Evolutionary conservation across 30 jellyfish, hydroid and myxozoan genomes (phyloP).

Genomic region (Sanderia malayensis): DNA sequence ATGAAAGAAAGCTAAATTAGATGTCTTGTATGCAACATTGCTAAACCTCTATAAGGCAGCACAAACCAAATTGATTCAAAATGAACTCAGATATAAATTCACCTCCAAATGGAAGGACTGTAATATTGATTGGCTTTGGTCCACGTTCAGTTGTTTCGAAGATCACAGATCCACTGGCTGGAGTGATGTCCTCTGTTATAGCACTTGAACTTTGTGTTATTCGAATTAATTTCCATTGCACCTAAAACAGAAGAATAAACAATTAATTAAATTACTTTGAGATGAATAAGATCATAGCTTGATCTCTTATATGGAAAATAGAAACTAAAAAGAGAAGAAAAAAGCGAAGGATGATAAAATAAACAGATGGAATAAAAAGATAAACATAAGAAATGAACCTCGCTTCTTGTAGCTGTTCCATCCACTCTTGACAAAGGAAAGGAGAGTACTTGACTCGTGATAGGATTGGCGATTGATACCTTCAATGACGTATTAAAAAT

Average conservation of each 20-base stretch:
- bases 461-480: slow-evolving; percentile 60
- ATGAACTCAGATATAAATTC: too few relatives aligned
- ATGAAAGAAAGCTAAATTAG: too few relatives aligned
- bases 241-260: slow-evolving; percentile 35
- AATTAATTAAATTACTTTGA: too few relatives aligned
- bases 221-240: slow-evolving; percentile 67
- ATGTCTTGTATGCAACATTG: too few relatives aligned
- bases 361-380: too few relatives aligned
- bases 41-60: too few relatives aligned
- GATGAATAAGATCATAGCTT: too few relatives aligned
- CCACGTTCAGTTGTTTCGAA: slow-evolving; percentile 58
- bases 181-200: slow-evolving; percentile 81
- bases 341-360: too few relatives aligned
- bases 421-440: slow-evolving; percentile 63
- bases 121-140: slow-evolving; percentile 37
- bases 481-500: slow-evolving; percentile 52
- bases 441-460: slow-evolving; percentile 12
- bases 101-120: slow-evolving; percentile 79
- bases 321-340: too few relatives aligned
- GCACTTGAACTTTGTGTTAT: slow-evolving; percentile 51
- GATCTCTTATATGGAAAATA: too few relatives aligned
- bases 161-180: slow-evolving; percentile 55
- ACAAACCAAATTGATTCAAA: too few relatives aligned
- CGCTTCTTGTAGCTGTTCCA: slow-evolving; percentile 52
- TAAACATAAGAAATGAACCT: too few relatives aligned